A percentile compares a stretch with the other conserved stretches of the same genome.
Evolutionary conservation across 37 sponge, comb jelly and placozoan genomes (phyloP).

Genomic region (Haliclona indistincta): DNA sequence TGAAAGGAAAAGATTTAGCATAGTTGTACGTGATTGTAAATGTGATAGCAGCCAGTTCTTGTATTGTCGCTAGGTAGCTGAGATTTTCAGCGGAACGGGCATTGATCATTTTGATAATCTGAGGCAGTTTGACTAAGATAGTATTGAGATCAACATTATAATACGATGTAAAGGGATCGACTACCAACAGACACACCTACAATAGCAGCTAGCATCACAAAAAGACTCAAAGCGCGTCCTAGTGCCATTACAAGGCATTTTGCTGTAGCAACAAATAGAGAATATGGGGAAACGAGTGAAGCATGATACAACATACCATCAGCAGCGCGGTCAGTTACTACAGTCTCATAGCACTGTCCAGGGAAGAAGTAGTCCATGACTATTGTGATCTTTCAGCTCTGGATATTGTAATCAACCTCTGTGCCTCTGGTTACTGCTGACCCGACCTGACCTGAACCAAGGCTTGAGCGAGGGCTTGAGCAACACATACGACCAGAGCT

Average conservation of each 20-base stretch:
- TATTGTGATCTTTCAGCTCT: too few species aligned
- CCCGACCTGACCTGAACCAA: too few species aligned
- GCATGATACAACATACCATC: too few species aligned
- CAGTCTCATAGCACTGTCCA: slow-evolving; percentile 73
- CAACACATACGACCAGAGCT: too few species aligned
- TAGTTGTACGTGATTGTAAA: slow-evolving; percentile 81
- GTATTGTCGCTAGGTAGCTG: slow-evolving; percentile 59
- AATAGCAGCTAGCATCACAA: slow-evolving; percentile 66
- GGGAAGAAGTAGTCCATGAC: slow-evolving; percentile 61
- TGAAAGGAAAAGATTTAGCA: slow-evolving; percentile 77
- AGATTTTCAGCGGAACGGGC: slow-evolving; percentile 78
- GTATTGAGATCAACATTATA: too few species aligned
- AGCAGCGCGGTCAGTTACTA: slow-evolving; percentile 53
- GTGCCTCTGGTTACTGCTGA: too few species aligned
- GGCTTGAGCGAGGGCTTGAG: too few species aligned
- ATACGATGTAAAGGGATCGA: too few species aligned
- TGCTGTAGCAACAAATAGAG: too few species aligned
- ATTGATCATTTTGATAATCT: slow-evolving; percentile 80
- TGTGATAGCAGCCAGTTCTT: slow-evolving; percentile 75
- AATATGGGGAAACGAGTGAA: too few species aligned
- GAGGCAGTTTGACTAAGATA: slow-evolving; percentile 96
- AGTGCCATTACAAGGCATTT: slow-evolving; percentile 27
- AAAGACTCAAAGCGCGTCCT: slow-evolving; percentile 61
- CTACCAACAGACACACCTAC: too few species aligned
- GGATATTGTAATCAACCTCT: too few species aligned